A percentile compares a stretch with the other conserved stretches of the same genome.
phyloP scores from a whole-genome alignment of 2,888 invertebrate genomes.

The Plebejus anna region DNA sequence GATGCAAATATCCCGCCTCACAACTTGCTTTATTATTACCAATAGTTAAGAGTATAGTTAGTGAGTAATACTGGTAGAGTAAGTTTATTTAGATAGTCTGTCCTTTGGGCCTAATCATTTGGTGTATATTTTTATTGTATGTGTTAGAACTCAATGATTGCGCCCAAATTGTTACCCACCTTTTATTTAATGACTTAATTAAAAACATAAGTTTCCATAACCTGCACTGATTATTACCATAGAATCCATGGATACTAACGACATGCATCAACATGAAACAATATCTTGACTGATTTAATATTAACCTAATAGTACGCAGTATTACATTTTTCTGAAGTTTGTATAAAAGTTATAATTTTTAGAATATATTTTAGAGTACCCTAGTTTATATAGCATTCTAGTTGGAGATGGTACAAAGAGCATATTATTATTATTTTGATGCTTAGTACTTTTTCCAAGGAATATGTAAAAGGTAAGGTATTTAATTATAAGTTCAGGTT shows the following conservation, averaged over 20 bases:
- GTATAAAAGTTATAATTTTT: conserved; percentile 63
- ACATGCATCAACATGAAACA: conserved; percentile 52
- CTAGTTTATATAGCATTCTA: conserved; percentile 50
- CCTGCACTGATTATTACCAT: conserved; percentile 26
- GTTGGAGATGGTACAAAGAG: conserved; percentile 50
- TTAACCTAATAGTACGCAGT: conserved; percentile 63
- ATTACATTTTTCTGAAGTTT: conserved; percentile 69
- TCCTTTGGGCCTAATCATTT: conserved; percentile 23
- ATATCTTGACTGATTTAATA: conserved; percentile 75
- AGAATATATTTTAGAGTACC: conserved; percentile 47
- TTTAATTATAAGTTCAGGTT: conserved; percentile 48
- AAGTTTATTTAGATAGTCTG: conserved; percentile 20
- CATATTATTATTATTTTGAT: conserved; percentile 50
- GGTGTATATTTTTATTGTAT: conserved; percentile 23
- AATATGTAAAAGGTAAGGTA: conserved; percentile 44
- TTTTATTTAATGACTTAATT: conserved; percentile 50
- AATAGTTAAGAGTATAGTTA: conserved; percentile 72
- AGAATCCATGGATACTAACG: conserved; percentile 46
- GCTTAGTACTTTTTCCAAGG: conserved; percentile 56
- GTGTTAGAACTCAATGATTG: conserved; percentile 40
- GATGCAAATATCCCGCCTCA: conserved; percentile 81
- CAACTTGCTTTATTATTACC: conserved; percentile 80
- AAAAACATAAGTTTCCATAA: conserved; percentile 33
- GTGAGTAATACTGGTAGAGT: conserved; percentile 53
- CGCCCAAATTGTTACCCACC: conserved; percentile 57